Evolutionary conservation across 2,113 vertebrate genomes (phyloP).

Genomic region (Dolichallabes microphthalmus): DNA sequence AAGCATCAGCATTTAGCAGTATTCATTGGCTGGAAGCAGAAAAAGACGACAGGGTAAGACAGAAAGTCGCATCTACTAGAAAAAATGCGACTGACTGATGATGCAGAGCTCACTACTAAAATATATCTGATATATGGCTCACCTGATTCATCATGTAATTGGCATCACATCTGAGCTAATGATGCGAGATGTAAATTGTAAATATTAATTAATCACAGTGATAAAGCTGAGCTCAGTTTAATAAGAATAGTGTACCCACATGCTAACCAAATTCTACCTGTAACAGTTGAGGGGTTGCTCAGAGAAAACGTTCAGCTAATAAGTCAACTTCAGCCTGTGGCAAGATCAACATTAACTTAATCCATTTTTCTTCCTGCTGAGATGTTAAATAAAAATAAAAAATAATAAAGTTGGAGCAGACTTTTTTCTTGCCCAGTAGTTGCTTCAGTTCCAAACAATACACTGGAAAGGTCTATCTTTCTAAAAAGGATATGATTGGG

Average conservation of each 20-base stretch:
- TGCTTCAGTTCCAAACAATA: not conserved
- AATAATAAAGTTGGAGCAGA: too few species aligned
- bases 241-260: not conserved
- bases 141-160: not conserved
- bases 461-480: not conserved
- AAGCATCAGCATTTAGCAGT: not conserved
- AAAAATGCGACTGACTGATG: not conserved
- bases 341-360: not conserved
- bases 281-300: not conserved
- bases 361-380: not conserved
- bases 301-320: not conserved
- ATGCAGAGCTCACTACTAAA: not conserved
- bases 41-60: not conserved
- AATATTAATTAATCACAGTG: not conserved
- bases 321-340: too few species aligned
- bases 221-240: not conserved
- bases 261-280: too few species aligned
- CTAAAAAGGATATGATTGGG: slow-evolving; percentile 95
- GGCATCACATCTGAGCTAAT: not conserved
- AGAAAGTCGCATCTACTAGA: not conserved
- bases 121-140: too few species aligned
- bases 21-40: not conserved
- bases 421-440: not conserved
- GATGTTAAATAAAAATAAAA: not conserved
- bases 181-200: not conserved